phyloP scores from a whole-genome alignment of 2,797 vertebrate genomes.

The Meda fulgida region DNA sequence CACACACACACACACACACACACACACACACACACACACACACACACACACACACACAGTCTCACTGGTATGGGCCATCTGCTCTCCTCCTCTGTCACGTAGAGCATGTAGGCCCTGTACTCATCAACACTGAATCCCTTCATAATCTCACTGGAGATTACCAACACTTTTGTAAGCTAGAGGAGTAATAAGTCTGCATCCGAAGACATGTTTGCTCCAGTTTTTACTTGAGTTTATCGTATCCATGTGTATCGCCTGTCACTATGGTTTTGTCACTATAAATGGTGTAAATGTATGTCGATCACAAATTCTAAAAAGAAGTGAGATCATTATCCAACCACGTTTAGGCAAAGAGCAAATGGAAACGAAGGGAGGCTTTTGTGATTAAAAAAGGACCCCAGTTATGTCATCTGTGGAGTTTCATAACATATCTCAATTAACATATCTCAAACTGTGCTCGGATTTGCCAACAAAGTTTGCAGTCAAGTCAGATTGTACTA shows the following conservation, averaged over 20 bases:
- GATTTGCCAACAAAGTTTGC: background rate
- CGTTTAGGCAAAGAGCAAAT: background rate
- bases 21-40: background rate
- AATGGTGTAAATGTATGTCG: background rate
- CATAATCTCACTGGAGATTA: constrained; percentile 35
- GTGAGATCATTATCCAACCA: background rate
- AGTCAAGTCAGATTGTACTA: background rate
- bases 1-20: background rate
- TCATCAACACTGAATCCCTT: constrained; percentile 27
- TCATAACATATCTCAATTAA: background rate
- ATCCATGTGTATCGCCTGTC: background rate
- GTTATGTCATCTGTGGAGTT: background rate
- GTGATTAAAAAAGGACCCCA: background rate
- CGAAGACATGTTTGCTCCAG: background rate
- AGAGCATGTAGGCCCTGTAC: background rate
- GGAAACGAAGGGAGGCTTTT: background rate
- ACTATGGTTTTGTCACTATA: background rate
- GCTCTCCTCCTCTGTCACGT: constrained; percentile 26
- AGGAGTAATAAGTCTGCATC: background rate
- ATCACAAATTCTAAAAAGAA: background rate
- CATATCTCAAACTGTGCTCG: background rate
- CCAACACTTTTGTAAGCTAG: constrained; percentile 31
- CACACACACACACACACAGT: background rate
- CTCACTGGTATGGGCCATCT: constrained; percentile 40
- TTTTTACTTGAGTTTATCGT: background rate